These are phyloP conservation scores for Sinocyclocheilus anophthalmus DNA, from an alignment of 2,113 vertebrate genomes.

Conservation along the genomic window DNA sequence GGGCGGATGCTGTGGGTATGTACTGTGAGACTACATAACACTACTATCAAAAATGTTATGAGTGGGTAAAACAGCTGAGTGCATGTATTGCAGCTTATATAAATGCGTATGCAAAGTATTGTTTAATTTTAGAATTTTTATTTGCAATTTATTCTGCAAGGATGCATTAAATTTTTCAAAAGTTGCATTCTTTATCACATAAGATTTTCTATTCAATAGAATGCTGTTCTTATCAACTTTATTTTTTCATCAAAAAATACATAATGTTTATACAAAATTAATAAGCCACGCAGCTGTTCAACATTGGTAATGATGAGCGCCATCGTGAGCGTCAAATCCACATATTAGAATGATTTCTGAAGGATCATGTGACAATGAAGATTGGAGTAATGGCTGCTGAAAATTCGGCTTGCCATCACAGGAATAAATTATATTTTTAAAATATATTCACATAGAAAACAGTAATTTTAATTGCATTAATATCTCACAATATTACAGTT, in stretches of 20 bases:
- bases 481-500: neutral
- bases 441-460: too few relatives aligned
- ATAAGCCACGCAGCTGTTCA: neutral
- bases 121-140: too few relatives aligned
- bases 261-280: neutral
- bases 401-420: neutral
- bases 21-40: neutral
- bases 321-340: neutral
- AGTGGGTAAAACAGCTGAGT: neutral
- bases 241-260: neutral
- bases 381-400: neutral
- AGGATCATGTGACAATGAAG: neutral
- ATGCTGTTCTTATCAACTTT: neutral
- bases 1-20: constrained; percentile 79
- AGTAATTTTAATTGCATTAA: too few relatives aligned
- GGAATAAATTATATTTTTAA: neutral
- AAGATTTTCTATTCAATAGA: neutral
- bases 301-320: neutral
- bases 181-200: too few relatives aligned
- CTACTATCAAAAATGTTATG: neutral
- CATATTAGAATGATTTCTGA: too few relatives aligned
- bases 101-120: neutral
- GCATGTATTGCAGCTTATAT: neutral
- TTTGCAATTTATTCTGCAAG: neutral
- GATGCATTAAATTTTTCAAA: neutral